A percentile compares a stretch with the other conserved stretches of the same genome.
Conservation (phyloP, 2,888 invertebrate species). For the Sabatieria punctata region DNA sequence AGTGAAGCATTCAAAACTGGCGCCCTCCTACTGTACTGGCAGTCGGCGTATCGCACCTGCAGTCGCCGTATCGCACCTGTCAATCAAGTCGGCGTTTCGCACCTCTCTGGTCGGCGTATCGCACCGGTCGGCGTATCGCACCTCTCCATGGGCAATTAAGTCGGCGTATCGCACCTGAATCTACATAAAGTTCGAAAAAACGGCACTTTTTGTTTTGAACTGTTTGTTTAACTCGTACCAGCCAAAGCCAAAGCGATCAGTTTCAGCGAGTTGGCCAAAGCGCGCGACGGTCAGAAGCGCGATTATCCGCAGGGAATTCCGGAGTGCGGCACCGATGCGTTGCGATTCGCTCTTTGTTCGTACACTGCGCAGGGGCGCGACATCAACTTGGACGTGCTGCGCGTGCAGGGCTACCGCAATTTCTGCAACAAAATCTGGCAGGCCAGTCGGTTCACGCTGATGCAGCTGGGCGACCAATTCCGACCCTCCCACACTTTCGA, state of each 20-base stretch:
- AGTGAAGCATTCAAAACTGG: too few relatives aligned
- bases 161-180: too few relatives aligned
- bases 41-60: too few relatives aligned
- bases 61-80: too few relatives aligned
- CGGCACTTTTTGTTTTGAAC: too few relatives aligned
- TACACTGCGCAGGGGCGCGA: conserved; percentile 74
- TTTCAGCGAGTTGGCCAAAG: conserved; percentile 50
- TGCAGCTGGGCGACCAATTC: conserved; percentile 20
- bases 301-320: conserved; percentile 32
- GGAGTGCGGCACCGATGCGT: conserved; percentile 75
- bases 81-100: too few relatives aligned
- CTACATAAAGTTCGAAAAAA: too few relatives aligned
- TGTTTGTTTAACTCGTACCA: background rate
- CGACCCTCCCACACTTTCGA: conserved; percentile 11
- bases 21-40: too few relatives aligned
- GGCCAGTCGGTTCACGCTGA: conserved; percentile 74
- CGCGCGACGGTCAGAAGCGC: conserved; percentile 41
- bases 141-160: too few relatives aligned
- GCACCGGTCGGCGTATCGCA: too few relatives aligned
- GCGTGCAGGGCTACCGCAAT: conserved; percentile 80
- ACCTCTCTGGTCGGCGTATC: too few relatives aligned
- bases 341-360: conserved; percentile 74
- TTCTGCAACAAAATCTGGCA: conserved; percentile 99
- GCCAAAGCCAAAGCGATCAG: too few relatives aligned
- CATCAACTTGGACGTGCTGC: conserved; percentile 83